Base-by-base conservation (phyloP, 1,140 invertebrate genomes). In the Aphelenchoides besseyi region DNA sequence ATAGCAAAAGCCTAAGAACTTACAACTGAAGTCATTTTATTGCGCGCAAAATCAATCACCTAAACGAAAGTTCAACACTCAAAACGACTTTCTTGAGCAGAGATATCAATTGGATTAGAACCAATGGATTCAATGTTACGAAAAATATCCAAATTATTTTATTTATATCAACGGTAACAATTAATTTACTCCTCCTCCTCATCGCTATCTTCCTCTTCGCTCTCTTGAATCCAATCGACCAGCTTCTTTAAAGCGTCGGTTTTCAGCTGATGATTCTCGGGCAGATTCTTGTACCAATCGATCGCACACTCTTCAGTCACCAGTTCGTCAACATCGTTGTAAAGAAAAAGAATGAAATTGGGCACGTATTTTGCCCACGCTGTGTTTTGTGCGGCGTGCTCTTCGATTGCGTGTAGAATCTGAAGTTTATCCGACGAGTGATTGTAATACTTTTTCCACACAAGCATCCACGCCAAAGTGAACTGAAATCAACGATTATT, bases 381-480 rank as follows among this genome's bases (percentile, higher is more conserved):
- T 68, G 61, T 16, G 12, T 16, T 29, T 12, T 12, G 16, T 26
- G 29, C 68, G 29, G 63, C 23, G 29, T 69, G 67, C 18, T 71
- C 71, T 52, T 72, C 71, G 26, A 72, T 29, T 16, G 71, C 71
- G 30, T 75, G 36, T 8, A 72, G 72, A 37, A 72, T 2, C 41
- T 72, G 71, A 33, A 75, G 18, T 23, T 72, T 52, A n/a, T 28
- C 33, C n/a, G 16, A 18, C 16, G 30, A 1, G 1, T 62, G 33
- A 23, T 23, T 52, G 64, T 76, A 76, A 61, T 76, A 76, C 48
- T 76, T 76, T n/a, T n/a, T 32, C 28, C 77, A 76, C 5, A 76
- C 18, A 12, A 28, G n/a, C n/a, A 12, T 68, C 75, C 75, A 76
- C 12, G 37, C n/a, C n/a, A 5, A 33, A 3, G 67, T 71, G 0